Evolutionary conservation across 1,140 invertebrate species (phyloP).

Genomic region (Samia ricini): DNA sequence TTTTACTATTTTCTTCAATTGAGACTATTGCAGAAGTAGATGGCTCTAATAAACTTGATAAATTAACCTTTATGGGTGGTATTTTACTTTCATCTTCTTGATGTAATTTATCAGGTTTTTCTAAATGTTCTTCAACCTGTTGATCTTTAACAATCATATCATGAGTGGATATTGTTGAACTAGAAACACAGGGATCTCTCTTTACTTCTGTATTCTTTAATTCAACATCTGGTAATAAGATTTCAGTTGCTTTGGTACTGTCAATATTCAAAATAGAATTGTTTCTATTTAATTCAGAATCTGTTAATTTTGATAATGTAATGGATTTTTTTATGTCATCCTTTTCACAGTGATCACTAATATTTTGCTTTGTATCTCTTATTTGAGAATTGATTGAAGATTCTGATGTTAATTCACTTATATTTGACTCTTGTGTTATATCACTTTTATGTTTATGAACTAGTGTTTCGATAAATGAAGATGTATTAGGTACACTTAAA

Average conservation of each 20-base stretch:
- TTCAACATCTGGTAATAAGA: background rate
- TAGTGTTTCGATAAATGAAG: background rate
- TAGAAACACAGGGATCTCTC: background rate
- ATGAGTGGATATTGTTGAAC: background rate
- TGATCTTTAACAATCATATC: background rate
- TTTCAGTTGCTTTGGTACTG: background rate
- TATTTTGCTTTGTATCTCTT: background rate
- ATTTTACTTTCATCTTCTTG: constrained; percentile 25
- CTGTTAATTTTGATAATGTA: background rate
- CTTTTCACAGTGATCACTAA: background rate
- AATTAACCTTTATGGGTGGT: constrained; percentile 33
- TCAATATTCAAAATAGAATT: background rate
- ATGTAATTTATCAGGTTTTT: background rate
- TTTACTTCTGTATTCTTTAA: background rate
- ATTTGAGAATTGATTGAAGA: background rate
- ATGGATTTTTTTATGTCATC: background rate
- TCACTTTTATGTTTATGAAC: background rate
- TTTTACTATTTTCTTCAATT: constrained; percentile 15
- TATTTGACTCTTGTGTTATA: background rate
- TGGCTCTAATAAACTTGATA: constrained; percentile 15
- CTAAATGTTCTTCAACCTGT: background rate
- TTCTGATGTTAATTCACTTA: background rate
- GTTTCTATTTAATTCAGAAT: background rate
- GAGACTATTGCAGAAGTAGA: background rate
- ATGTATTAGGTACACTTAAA: background rate